Evolutionary conservation across 2,888 invertebrate species (phyloP).

Genomic region (Bruchidius siliquastri): DNA sequence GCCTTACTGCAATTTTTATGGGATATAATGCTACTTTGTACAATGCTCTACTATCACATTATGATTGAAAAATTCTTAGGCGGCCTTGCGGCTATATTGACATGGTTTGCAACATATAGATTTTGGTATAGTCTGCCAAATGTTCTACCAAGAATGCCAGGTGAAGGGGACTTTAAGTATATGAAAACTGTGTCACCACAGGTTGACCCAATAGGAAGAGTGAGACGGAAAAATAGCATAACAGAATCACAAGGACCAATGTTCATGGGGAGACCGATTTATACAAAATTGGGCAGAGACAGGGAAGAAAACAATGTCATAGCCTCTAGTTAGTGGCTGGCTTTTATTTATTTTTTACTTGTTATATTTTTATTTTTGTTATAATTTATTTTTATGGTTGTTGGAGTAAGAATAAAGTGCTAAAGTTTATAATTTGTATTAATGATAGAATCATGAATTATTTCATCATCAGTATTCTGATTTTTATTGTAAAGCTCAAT

Average conservation of each 20-base stretch:
- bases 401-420: background rate
- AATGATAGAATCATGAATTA: no score
- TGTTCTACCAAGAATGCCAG: conserved; percentile 65
- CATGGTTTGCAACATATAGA: conserved; percentile 88
- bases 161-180: conserved; percentile 76
- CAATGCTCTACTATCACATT: conserved; percentile 92
- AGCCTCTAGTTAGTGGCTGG: background rate
- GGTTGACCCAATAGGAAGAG: conserved; percentile 33
- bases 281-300: conserved; percentile 24
- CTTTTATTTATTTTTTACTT: background rate
- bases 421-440: background rate
- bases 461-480: no score
- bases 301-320: background rate
- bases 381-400: background rate
- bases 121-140: conserved; percentile 67
- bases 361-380: background rate
- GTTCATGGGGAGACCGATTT: conserved; percentile 80
- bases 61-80: conserved; percentile 93
- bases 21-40: conserved; percentile 92
- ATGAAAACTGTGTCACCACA: conserved; percentile 48
- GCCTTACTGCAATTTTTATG: conserved; percentile 79
- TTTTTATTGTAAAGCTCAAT: no score
- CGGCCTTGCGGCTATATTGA: conserved; percentile 77
- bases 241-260: conserved; percentile 46
- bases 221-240: conserved; percentile 49